Evolutionary conservation across 2,888 invertebrate species (phyloP).

Genomic region (Nipponacmea schrenckii): DNA sequence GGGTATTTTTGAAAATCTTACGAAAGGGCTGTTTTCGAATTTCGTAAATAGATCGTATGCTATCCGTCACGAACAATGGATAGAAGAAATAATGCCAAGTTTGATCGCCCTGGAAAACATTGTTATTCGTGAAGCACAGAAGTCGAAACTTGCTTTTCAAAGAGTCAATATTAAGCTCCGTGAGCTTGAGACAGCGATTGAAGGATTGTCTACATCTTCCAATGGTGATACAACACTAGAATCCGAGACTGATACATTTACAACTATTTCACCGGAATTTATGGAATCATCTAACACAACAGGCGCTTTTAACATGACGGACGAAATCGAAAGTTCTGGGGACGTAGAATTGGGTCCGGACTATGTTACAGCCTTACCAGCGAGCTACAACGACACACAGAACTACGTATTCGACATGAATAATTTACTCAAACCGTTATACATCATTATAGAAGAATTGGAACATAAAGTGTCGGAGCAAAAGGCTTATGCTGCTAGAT

Average conservation of each 20-base stretch:
- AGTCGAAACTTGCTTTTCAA: background rate
- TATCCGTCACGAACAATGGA: background rate
- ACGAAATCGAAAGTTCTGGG: background rate
- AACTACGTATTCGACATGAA: background rate
- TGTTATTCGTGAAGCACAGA: background rate
- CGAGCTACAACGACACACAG: background rate
- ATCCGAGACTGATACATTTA: background rate
- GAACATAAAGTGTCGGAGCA: background rate
- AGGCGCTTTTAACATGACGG: background rate
- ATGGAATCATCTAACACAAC: background rate
- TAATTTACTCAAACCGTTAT: background rate
- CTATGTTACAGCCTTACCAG: background rate
- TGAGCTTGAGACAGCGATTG: background rate
- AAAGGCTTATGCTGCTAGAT: background rate
- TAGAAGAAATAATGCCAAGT: conserved; percentile 3
- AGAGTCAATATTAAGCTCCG: background rate
- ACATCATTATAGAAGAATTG: background rate
- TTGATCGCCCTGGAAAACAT: background rate
- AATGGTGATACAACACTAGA: background rate
- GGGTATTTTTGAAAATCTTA: background rate
- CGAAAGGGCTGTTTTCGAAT: background rate
- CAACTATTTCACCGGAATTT: background rate
- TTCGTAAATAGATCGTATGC: background rate
- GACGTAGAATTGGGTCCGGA: background rate
- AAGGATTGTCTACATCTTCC: background rate